Evolutionary conservation across 2,888 invertebrate species (phyloP).

Genomic region (Xanthorhoe designata): DNA sequence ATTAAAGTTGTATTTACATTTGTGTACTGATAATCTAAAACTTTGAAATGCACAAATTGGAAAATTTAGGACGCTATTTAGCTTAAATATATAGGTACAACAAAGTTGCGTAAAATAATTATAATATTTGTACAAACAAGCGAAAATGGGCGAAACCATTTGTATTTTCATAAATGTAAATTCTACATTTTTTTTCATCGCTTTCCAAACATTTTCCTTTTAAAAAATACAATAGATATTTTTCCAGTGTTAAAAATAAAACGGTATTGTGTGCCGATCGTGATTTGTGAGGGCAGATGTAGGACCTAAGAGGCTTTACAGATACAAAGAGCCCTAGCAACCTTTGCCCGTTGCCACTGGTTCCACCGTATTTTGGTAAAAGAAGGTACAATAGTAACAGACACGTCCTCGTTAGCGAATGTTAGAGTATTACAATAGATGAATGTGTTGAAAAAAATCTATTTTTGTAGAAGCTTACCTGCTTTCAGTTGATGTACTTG

Average conservation of each 20-base stretch:
- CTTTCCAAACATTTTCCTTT: conserved; percentile 34
- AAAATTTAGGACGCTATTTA: too few species aligned
- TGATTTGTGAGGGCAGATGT: conserved; percentile 39
- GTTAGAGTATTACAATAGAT: conserved; percentile 34
- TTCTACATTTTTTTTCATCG: conserved; percentile 34
- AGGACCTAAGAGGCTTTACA: conserved; percentile 44
- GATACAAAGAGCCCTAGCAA: conserved; percentile 43
- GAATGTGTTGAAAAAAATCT: conserved; percentile 12
- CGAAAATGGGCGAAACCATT: conserved; percentile 26
- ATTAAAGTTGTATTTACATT: conserved; percentile 10
- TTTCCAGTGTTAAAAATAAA: conserved; percentile 37
- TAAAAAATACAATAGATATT: conserved; percentile 34
- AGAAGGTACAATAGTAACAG: conserved; percentile 32
- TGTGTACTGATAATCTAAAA: background rate
- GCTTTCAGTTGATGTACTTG: conserved; percentile 8
- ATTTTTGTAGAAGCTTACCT: conserved; percentile 5
- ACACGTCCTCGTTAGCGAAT: conserved; percentile 32
- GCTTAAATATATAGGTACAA: too few species aligned
- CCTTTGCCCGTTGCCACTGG: conserved; percentile 32
- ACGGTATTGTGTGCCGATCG: conserved; percentile 38
- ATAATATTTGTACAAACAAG: background rate
- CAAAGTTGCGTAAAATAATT: too few species aligned
- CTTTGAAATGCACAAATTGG: conserved; percentile 1
- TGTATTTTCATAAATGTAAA: conserved; percentile 28
- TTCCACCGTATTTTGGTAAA: conserved; percentile 23